Conservation (phyloP, 2,797 vertebrate genomes). For the Discoglossus pictus region DNA sequence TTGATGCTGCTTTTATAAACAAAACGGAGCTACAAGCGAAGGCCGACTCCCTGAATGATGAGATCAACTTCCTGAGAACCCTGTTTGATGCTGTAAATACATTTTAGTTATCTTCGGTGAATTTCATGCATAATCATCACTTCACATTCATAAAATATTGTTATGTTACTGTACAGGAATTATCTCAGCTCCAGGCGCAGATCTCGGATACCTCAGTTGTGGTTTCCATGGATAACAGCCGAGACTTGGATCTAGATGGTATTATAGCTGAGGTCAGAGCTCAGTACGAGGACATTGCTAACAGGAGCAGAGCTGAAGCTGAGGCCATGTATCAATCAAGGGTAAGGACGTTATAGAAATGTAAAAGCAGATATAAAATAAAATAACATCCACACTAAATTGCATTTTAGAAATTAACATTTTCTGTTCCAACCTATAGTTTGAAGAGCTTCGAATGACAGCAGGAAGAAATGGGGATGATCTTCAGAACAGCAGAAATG, state of each 20-base stretch:
- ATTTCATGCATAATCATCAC: not conserved
- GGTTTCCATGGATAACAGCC: slow-evolving; percentile 83
- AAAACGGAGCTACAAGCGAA: slow-evolving; percentile 82
- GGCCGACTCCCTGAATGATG: slow-evolving; percentile 74
- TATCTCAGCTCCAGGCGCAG: slow-evolving; percentile 76
- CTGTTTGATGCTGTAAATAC: slow-evolving; percentile 76
- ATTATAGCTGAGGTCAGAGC: slow-evolving; percentile 80
- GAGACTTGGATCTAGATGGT: slow-evolving; percentile 75
- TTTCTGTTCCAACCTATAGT: slow-evolving; percentile 65
- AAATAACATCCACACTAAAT: too few relatives aligned
- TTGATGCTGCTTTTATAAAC: slow-evolving; percentile 80
- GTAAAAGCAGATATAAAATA: too few relatives aligned
- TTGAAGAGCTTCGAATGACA: slow-evolving; percentile 64
- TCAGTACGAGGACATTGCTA: slow-evolving; percentile 81
- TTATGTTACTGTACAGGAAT: slow-evolving; percentile 22
- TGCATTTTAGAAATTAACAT: too few relatives aligned
- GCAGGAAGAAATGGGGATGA: slow-evolving; percentile 60
- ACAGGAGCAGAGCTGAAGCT: slow-evolving; percentile 73
- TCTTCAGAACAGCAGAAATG: slow-evolving; percentile 46
- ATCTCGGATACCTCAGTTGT: slow-evolving; percentile 79
- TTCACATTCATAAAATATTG: too few relatives aligned
- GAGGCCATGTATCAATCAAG: slow-evolving; percentile 81
- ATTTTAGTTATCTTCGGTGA: slow-evolving; percentile 61
- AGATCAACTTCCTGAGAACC: slow-evolving; percentile 80
- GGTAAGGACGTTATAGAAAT: slow-evolving; percentile 63